phyloP scores from a whole-genome alignment of 1,140 invertebrate species.

The Phymorhynchus buccinoides region DNA sequence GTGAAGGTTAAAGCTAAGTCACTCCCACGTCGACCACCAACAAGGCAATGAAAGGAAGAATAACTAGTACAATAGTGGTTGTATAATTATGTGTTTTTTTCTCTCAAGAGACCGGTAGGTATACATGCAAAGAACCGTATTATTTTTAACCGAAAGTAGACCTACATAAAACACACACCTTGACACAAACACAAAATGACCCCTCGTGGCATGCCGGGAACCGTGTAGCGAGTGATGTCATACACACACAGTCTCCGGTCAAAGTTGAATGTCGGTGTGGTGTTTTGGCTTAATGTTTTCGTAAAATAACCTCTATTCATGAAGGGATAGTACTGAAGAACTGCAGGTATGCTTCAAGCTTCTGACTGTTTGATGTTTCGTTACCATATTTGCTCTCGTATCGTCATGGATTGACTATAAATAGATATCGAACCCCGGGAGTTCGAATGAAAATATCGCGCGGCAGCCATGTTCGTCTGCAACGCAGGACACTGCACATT shows the following conservation, averaged over 20 bases:
- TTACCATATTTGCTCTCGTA: background rate
- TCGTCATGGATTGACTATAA: conserved; percentile 22
- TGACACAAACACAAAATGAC: conserved; percentile 32
- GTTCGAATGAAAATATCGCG: conserved; percentile 37
- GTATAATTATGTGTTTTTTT: too few species aligned
- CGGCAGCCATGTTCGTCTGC: conserved; percentile 38
- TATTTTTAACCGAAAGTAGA: background rate
- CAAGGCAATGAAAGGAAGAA: background rate
- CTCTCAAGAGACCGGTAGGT: too few species aligned
- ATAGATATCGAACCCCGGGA: conserved; percentile 24
- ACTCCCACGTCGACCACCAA: background rate
- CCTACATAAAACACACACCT: background rate
- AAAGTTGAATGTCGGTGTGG: background rate
- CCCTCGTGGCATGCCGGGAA: conserved; percentile 46
- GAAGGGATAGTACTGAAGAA: background rate
- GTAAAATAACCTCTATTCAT: background rate
- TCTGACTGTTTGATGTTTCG: background rate
- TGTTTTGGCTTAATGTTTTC: background rate
- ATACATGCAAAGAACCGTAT: background rate
- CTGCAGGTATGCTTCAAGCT: background rate
- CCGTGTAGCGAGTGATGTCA: conserved; percentile 42
- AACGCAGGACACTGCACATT: background rate
- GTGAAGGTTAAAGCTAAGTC: background rate
- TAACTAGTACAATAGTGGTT: background rate
- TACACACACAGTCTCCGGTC: conserved; percentile 13